Percentiles rank a stretch among this genome's conserved stretches.
Conservation (phyloP, 2,888 invertebrate species). For the Bimastos eiseni region DNA sequence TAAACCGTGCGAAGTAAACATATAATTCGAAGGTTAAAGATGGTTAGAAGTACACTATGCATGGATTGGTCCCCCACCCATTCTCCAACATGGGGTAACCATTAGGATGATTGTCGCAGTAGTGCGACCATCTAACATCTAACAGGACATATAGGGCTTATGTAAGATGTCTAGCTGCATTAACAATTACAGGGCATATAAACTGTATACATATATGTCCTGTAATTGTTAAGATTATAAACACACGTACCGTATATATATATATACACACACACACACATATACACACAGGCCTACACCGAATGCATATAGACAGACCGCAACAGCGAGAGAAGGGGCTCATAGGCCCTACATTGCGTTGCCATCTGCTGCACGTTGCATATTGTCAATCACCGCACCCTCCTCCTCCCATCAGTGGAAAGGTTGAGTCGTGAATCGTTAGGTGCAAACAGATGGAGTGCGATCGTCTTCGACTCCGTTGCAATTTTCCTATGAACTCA, state of each 20-base stretch:
- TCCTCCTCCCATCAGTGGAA: neutral
- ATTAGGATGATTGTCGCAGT: neutral
- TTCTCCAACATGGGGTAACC: neutral
- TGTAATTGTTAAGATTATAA: no score
- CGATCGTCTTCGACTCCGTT: neutral
- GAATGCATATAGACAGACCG: no score
- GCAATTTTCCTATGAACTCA: neutral
- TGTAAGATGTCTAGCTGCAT: no score
- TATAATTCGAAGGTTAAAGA: neutral
- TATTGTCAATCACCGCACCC: neutral
- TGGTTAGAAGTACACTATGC: neutral
- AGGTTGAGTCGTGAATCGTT: neutral
- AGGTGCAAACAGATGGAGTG: neutral
- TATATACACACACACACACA: no score
- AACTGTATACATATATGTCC: no score
- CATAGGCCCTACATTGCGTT: neutral
- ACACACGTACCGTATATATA: no score
- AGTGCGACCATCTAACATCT: no score
- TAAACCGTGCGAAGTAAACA: no score
- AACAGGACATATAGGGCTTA: no score
- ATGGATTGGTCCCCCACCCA: neutral
- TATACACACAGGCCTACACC: no score
- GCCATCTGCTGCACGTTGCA: neutral
- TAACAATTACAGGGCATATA: neutral
- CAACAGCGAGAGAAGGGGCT: neutral